Evolutionary conservation across 2,797 vertebrate genomes (phyloP), one percentile per base, ranked within the genome.

Genomic region (Ctenochaetus hawaiiensis): DNA sequence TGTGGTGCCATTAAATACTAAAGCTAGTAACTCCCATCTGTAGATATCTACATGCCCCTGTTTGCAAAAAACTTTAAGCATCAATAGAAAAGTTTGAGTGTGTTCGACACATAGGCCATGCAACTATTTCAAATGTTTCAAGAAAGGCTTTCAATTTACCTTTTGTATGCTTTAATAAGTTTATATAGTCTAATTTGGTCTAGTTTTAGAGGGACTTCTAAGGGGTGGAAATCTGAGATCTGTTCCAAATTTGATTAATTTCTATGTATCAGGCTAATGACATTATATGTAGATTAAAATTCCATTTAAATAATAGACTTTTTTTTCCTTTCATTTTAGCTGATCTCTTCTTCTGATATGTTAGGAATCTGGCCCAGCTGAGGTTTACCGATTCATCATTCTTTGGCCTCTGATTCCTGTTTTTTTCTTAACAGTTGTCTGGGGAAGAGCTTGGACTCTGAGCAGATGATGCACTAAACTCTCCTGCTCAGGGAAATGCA

Each of bases 351-450:
- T n/a, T 14, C 22, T 59, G 52, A 18, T 64, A 45, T 41, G n/a
- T 57, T 47, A 23, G 1, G 17, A 52, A 52, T 53, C 48, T 6
- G 41, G 12, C 26, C 10, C 47, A 17, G 11, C 44, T n/a, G 30
- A 58, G 7, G 1, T 41, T 43, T 17, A 16, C 17, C 10, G 30
- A 7, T 43, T 30, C 26, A 30, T 30, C 26, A 30, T 48, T 52
- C 11, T 30, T 69, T 37, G 9, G 58, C 51, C 26, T 39, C 49
- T 8, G 44, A 14, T 65, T 67, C 34, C 16, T 41, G 7, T 64
- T 70, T 80, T 70, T 53, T 37, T 13, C 18, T 66, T 30, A 3
- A 4, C 49, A n/a, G 63, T 13, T 74, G 14, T 26, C 51, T 8
- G 34, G 67, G 54, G 62, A 75, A 49, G 9, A 66, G 26, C 30